Conservation (phyloP, 2,797 vertebrate species). For the Iguana delicatissima region DNA sequence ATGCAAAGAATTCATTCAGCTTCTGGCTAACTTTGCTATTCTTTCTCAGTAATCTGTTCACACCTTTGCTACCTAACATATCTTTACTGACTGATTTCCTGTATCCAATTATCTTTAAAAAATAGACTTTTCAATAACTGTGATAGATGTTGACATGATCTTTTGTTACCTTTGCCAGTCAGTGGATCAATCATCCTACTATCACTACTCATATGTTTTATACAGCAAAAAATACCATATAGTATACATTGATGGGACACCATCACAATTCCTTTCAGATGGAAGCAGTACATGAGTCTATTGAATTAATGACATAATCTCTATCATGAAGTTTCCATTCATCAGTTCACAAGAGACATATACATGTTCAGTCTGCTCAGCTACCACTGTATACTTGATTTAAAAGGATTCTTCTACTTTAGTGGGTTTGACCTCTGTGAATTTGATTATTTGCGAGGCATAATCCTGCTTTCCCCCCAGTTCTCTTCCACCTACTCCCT, state of each 20-base stretch:
- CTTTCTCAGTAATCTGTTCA: background rate
- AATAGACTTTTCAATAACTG: background rate
- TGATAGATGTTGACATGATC: slow-evolving; percentile 43
- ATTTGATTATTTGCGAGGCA: no score
- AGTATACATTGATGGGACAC: background rate
- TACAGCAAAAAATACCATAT: background rate
- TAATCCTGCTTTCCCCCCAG: no score
- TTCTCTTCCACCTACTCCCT: no score
- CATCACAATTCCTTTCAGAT: background rate
- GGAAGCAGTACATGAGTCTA: background rate
- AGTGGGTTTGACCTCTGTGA: no score
- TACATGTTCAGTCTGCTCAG: background rate
- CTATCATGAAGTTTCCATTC: background rate
- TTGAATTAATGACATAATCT: background rate
- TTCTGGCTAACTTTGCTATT: background rate
- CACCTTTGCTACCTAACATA: background rate
- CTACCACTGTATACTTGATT: no score
- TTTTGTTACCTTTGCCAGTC: slow-evolving; percentile 24
- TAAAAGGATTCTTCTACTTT: no score
- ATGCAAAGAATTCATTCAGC: background rate
- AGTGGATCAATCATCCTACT: slow-evolving; percentile 38
- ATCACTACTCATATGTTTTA: slow-evolving; percentile 7
- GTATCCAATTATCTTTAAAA: slow-evolving; percentile 20
- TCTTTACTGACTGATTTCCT: background rate
- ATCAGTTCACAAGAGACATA: background rate